A percentile compares a stretch with the other conserved stretches of the same genome.
phyloP scores from a whole-genome alignment of 2,797 vertebrate genomes.

The Zalophus californianus region DNA sequence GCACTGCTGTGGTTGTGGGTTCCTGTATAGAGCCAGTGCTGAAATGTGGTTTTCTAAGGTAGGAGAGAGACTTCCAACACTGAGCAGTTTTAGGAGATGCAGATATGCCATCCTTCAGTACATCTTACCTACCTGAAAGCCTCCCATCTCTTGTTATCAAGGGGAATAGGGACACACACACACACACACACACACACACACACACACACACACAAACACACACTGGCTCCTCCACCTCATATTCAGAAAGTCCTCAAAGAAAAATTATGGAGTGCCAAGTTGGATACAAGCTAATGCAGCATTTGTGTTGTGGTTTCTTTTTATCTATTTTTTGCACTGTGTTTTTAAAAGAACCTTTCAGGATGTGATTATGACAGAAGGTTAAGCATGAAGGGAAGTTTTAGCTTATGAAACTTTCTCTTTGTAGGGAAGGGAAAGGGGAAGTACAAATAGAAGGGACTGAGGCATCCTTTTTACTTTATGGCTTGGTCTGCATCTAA shows the following conservation, averaged over 20 bases:
- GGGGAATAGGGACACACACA: background rate
- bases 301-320: background rate
- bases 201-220: background rate
- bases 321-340: background rate
- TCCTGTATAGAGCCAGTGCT: background rate
- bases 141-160: background rate
- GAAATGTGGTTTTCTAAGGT: background rate
- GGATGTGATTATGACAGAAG: background rate
- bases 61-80: too few relatives aligned
- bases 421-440: background rate
- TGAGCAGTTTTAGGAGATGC: background rate
- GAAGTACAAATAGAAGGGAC: background rate
- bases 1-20: background rate
- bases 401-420: background rate
- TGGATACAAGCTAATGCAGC: background rate
- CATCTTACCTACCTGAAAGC: background rate
- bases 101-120: background rate
- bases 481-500: background rate
- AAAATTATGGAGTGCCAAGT: background rate
- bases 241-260: background rate
- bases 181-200: background rate
- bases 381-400: background rate
- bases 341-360: background rate
- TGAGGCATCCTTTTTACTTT: background rate
- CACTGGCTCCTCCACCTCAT: background rate